Evolutionary conservation across 2,888 invertebrate species (phyloP), one percentile per base, ranked within the genome.

Genomic region (Perithous albicinctus): DNA sequence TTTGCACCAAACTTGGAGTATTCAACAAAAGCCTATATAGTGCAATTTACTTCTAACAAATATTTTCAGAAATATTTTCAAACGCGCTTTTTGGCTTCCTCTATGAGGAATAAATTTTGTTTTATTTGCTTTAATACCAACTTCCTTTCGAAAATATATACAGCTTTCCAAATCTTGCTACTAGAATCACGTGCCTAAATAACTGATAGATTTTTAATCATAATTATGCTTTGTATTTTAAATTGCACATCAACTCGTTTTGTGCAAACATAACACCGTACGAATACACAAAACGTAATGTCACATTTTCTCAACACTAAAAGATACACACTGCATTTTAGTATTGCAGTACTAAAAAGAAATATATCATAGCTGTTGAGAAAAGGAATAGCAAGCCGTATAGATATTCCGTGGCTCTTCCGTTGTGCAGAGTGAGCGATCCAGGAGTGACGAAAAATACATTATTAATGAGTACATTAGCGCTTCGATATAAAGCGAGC

Each of bases 401-500:
- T 75, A 64, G 56, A 76, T 43, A 72, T 72, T 66, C 46, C 38
- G 41, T 41, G 67, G 72, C 72, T 72, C 80, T 72, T 72, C 32
- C 67, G 72, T 66, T 41, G 41, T 38, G 64, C 75, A 76, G 70
- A 59, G 61, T 46, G 20, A 41, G 51, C 72, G 66, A 80, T 76
- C 72, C 66, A 38, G 35, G 59, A 67, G 76, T 80, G 76, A 80
- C 76, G 76, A 67, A 76, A 77, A 80, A 80, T 80, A 67, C 76
- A 80, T 80, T 80, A 80, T 80, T 80, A 76, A 80, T 80, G 80
- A 80, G 80, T 80, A 80, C 80, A 80, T 80, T 80, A 80, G 80
- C 76, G 72, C 66, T 66, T 26, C 70, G 80, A 76, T 80, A 80
- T 76, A 80, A 80, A 76, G 80, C 59, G 46, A 48, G 63, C 43